phyloP scores from a whole-genome alignment of 2,888 invertebrate genomes.

The Ophonus ardosiacus region DNA sequence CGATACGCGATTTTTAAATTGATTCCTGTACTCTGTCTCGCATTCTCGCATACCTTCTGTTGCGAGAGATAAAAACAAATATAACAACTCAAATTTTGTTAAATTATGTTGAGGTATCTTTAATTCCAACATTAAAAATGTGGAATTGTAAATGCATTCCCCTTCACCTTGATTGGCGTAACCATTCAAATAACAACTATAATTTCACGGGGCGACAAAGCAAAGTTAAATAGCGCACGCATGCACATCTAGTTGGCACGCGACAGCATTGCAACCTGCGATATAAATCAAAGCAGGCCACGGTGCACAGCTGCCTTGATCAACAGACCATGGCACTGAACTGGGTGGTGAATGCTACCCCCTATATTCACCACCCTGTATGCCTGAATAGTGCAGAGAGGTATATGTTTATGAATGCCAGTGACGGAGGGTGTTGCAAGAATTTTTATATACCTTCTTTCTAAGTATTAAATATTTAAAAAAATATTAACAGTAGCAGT shows the following conservation, averaged over 20 bases:
- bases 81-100: too few species aligned
- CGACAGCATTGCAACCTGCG: constrained; percentile 70
- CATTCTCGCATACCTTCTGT: too few species aligned
- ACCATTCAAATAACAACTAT: constrained; percentile 56
- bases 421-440: background rate
- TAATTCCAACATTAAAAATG: too few species aligned
- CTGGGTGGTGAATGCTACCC: constrained; percentile 28
- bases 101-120: too few species aligned
- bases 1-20: too few species aligned
- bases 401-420: background rate
- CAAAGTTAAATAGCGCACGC: constrained; percentile 59
- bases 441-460: too few species aligned
- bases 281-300: constrained; percentile 72
- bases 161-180: constrained; percentile 36
- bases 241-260: constrained; percentile 64
- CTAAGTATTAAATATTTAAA: too few species aligned
- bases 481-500: too few species aligned
- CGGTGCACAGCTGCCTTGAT: constrained; percentile 74
- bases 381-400: background rate
- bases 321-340: constrained; percentile 74
- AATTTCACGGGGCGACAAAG: constrained; percentile 61
- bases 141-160: background rate
- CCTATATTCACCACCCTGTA: constrained; percentile 23
- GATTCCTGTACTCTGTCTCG: too few species aligned
- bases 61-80: too few species aligned